Base-by-base conservation (phyloP, 2,888 invertebrate genomes). In the Drepana falcataria region DNA sequence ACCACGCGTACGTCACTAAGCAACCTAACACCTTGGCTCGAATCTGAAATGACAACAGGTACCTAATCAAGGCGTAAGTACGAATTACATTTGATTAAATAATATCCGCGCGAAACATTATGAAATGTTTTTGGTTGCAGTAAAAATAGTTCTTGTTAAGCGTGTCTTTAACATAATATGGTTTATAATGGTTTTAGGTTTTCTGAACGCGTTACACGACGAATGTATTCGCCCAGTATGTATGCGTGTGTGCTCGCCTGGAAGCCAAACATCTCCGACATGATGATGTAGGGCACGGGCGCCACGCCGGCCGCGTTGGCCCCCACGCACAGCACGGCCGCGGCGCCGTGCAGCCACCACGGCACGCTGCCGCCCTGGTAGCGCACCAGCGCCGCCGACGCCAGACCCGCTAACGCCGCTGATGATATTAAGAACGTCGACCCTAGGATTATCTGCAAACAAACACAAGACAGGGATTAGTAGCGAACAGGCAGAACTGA, bases 1-100 rank as follows among this genome's bases (percentile, higher is more conserved):
- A 75, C 81, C 85, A 91, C 2, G 81, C 77, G 62, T 84, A 84
- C 0, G 83, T 79, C 1, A 83, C 76, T n/a, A 82, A 71, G 49
- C 79, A 75, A 0, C 85, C 84, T 48, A 83, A 68, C 0, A 81
- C 73, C 58, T 82, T 84, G 0, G 83, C 83, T 47, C 86, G 75
- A 41, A 86, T 77, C 83, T 85, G 76, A 35, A 78, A 78, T 53
- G 52, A 2, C 6, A 44, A 4, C 9, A 56, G 53, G 48, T 44
- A 41, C 40, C 9, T 37, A 3, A 47, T 47, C 9, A 47, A 47
- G n/a, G n/a, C n/a, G n/a, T n/a, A n/a, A n/a, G n/a, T n/a, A n/a
- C n/a, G n/a, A n/a, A n/a, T n/a, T n/a, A n/a, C n/a, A n/a, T n/a
- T n/a, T n/a, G n/a, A n/a, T n/a, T n/a, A n/a, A n/a, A n/a, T n/a